Conservation (phyloP, 2,113 vertebrate genomes). For the Baryphthengus martii region DNA sequence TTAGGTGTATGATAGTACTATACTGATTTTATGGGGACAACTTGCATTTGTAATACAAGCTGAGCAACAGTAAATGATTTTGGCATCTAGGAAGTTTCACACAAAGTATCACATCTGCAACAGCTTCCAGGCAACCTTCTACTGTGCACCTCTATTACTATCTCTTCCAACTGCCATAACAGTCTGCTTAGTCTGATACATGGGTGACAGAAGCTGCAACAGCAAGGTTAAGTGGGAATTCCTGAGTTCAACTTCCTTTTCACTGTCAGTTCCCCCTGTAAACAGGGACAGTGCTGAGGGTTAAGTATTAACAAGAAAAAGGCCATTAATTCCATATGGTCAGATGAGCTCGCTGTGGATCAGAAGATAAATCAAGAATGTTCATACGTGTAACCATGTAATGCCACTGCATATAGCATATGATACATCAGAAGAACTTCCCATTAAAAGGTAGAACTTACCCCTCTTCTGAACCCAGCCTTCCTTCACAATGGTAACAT, state of each 20-base stretch:
- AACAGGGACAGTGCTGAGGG: background rate
- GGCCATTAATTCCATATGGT: background rate
- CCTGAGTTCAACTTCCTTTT: background rate
- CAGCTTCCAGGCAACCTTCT: background rate
- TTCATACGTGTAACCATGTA: background rate
- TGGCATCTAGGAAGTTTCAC: background rate
- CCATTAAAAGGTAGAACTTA: slow-evolving; percentile 74
- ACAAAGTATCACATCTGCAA: background rate
- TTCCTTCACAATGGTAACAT: slow-evolving; percentile 99
- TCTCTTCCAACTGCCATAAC: background rate
- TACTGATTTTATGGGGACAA: background rate
- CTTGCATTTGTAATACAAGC: background rate
- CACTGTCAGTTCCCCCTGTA: background rate
- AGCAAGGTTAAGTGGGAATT: background rate
- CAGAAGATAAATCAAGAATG: background rate
- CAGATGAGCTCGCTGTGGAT: background rate
- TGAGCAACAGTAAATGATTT: background rate
- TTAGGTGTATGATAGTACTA: background rate
- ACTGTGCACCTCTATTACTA: background rate
- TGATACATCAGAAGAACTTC: background rate
- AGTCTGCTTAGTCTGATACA: background rate
- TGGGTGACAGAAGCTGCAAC: background rate
- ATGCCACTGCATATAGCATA: background rate
- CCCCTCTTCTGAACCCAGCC: slow-evolving; percentile 99
- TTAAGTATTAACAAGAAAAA: background rate